A percentile compares a stretch with the other conserved stretches of the same genome.
Conservation (phyloP, 2,888 invertebrate species). For the Bellardia pandia region DNA sequence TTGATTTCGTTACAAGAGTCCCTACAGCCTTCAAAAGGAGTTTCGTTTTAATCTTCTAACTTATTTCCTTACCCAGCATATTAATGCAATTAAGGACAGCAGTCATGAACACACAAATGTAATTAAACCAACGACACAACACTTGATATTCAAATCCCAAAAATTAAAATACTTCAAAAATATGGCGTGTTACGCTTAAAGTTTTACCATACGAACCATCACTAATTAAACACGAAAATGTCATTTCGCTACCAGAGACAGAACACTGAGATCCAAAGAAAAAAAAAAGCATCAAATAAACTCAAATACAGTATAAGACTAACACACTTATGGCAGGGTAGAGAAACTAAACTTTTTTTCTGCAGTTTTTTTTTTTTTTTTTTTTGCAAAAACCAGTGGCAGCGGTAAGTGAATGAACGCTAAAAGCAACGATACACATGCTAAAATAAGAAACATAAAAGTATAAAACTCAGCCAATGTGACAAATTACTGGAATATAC, state of each 20-base stretch:
- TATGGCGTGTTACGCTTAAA: slow-evolving; percentile 42
- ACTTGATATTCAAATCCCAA: slow-evolving; percentile 25
- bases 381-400: neutral
- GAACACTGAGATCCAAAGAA: neutral
- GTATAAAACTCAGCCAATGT: slow-evolving; percentile 60
- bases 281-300: slow-evolving; percentile 29
- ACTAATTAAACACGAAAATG: slow-evolving; percentile 58
- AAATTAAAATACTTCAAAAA: slow-evolving; percentile 46
- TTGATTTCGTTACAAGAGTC: too few species aligned
- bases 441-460: neutral
- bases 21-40: neutral
- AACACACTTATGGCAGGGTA: slow-evolving; percentile 38
- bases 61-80: neutral
- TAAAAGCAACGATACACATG: slow-evolving; percentile 34
- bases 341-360: slow-evolving; percentile 29
- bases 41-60: too few species aligned
- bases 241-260: slow-evolving; percentile 15
- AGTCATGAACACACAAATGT: neutral
- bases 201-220: slow-evolving; percentile 46
- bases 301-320: slow-evolving; percentile 20
- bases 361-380: neutral
- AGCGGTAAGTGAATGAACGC: slow-evolving; percentile 23
- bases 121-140: slow-evolving; percentile 16
- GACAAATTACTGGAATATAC: slow-evolving; percentile 65
- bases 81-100: slow-evolving; percentile 22